Base-by-base conservation (phyloP, 2,113 vertebrate genomes). In the Hylia prasina region DNA sequence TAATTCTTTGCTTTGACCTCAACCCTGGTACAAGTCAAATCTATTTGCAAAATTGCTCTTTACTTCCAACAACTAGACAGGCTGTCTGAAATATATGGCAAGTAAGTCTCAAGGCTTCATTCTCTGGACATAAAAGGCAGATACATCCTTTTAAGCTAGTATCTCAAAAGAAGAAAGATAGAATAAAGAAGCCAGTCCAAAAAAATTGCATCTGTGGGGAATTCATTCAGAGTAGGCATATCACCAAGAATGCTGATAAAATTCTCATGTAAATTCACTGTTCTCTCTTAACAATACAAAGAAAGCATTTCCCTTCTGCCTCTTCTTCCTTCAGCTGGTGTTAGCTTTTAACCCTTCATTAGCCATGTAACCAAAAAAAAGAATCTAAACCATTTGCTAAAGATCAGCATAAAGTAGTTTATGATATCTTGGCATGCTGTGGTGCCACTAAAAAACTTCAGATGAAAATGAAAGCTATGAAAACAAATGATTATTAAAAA, bases 231-330 rank as follows among this genome's bases (percentile, higher is more conserved):
- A 88, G 37, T 22, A 75, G 66, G 53, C 81, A 68, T 61, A 82
- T 64, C 81, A 82, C 40, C 45, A 75, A 95, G 87, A 93, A 93
- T 28, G 66, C 69, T 91, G 95, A 91, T 93, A 94, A 93, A 94
- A 90, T 95, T 92, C 68, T 86, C 63, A 97, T 92, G 76, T 77
- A 93, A 96, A 96, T 96, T 87, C 75, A 82, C 58, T 80, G 21
- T 39, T 45, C 47, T 83, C 45, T 45, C 78, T 85, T 65, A 91
- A 65, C 54, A 87, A 82, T 35, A 75, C 21, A 81, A 82, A 94
- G 57, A 77, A 76, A 93, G 58, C 47, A 72, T 56, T 79, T 88
- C 28, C 14, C 30, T 89, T 28, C 20, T 16, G 11, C 35, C 53
- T 64, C 64, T 70, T 63, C 35, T 82, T 84, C 27, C 40, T 25